Conservation (phyloP, 2,113 vertebrate species). For the Eubucco bourcierii region DNA sequence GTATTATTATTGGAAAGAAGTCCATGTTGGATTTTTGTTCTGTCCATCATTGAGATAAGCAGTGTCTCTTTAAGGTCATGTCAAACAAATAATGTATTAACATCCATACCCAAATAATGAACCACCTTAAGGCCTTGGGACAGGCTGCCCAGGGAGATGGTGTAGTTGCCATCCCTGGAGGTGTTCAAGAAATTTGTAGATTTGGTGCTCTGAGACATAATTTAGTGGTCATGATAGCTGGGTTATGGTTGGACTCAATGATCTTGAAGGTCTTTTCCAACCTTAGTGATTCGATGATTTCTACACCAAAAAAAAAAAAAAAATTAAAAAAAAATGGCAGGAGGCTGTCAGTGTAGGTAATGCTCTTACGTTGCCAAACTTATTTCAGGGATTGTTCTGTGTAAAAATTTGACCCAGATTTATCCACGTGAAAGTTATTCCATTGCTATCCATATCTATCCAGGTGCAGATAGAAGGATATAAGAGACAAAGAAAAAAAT, state of each 20-base stretch:
- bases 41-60: no score
- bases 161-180: no score
- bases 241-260: no score
- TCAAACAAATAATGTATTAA: no score
- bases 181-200: no score
- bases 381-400: background rate
- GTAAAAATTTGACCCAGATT: background rate
- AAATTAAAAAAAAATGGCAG: background rate
- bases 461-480: background rate
- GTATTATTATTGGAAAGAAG: background rate
- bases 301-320: background rate
- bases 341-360: background rate
- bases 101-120: no score
- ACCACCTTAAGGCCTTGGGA: no score
- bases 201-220: no score
- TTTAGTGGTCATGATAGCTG: no score
- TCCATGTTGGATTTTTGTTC: background rate
- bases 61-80: no score
- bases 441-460: background rate
- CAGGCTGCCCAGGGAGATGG: no score
- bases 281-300: background rate
- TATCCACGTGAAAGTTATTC: background rate
- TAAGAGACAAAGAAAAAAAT: background rate
- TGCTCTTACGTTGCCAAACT: background rate
- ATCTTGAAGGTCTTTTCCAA: no score